Evolutionary conservation across 2,797 vertebrate genomes (phyloP).

Genomic region (Poecilia wingei): DNA sequence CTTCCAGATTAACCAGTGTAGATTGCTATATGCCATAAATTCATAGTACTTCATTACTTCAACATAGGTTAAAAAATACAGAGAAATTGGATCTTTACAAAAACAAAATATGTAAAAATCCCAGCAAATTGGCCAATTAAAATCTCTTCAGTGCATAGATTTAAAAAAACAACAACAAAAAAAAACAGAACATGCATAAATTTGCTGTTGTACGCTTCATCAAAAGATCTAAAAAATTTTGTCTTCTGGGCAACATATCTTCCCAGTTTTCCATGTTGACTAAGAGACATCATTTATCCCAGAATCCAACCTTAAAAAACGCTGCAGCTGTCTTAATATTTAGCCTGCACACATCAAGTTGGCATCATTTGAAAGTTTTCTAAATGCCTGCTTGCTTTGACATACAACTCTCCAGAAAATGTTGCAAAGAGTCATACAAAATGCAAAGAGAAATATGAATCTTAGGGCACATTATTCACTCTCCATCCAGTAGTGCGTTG

Average conservation of each 20-base stretch:
- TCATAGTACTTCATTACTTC: neutral
- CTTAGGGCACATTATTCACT: neutral
- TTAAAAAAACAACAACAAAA: neutral
- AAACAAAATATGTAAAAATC: neutral
- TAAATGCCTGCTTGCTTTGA: neutral
- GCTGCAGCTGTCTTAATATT: neutral
- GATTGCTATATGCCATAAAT: neutral
- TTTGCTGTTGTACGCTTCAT: neutral
- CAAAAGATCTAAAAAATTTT: neutral
- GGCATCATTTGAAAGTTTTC: neutral
- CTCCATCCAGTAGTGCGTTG: neutral
- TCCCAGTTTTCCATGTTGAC: neutral
- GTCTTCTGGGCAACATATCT: neutral
- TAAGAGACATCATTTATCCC: neutral
- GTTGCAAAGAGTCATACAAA: neutral
- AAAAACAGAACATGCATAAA: neutral
- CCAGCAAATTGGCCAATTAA: neutral
- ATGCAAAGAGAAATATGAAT: slow-evolving; percentile 22
- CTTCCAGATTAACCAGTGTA: neutral
- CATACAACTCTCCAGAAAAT: neutral
- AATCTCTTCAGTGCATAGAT: neutral
- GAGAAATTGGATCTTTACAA: neutral
- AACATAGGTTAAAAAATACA: neutral
- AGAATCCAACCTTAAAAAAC: neutral
- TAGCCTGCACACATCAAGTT: neutral